These are phyloP conservation scores for Paratrypauchen microcephalus DNA, from an alignment of 2,797 vertebrate species.

Conservation along the genomic window DNA sequence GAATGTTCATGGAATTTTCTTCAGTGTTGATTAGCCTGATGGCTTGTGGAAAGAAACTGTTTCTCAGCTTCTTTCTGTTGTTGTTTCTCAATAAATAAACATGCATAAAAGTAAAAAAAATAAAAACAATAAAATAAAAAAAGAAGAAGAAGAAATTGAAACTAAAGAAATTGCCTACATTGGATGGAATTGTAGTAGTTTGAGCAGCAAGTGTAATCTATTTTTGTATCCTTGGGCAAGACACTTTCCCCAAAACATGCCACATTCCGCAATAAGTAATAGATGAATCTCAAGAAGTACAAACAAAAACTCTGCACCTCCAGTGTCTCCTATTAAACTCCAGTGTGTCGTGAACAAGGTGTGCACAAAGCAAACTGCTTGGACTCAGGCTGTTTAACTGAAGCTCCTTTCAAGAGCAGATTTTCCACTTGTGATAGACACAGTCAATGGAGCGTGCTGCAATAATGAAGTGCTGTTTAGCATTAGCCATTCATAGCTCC, in stretches of 20 bases:
- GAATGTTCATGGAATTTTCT: too few relatives aligned
- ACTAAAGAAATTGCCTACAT: too few relatives aligned
- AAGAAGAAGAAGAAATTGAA: too few relatives aligned
- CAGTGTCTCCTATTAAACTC: conserved; percentile 18
- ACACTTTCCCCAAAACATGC: neutral
- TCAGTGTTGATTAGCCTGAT: too few relatives aligned
- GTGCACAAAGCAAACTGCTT: conserved; percentile 30
- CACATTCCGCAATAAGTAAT: too few relatives aligned
- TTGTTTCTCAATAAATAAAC: too few relatives aligned
- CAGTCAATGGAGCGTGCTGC: conserved; percentile 54
- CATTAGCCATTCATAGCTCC: conserved; percentile 73
- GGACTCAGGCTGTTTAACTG: conserved; percentile 49
- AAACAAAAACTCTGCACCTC: neutral
- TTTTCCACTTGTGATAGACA: conserved; percentile 57
- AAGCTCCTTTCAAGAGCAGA: conserved; percentile 49
- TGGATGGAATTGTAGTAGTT: neutral
- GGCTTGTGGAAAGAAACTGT: too few relatives aligned
- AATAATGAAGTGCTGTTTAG: conserved; percentile 67
- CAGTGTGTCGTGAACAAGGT: conserved; percentile 11
- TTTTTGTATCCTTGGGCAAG: neutral
- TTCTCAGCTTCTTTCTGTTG: too few relatives aligned
- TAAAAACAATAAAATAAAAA: too few relatives aligned
- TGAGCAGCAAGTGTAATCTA: neutral
- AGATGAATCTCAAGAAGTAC: neutral
- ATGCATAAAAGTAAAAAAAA: too few relatives aligned